A percentile compares a stretch with the other conserved stretches of the same genome.
Conservation (phyloP, 2,888 invertebrate genomes). For the Lepidonotus clava region DNA sequence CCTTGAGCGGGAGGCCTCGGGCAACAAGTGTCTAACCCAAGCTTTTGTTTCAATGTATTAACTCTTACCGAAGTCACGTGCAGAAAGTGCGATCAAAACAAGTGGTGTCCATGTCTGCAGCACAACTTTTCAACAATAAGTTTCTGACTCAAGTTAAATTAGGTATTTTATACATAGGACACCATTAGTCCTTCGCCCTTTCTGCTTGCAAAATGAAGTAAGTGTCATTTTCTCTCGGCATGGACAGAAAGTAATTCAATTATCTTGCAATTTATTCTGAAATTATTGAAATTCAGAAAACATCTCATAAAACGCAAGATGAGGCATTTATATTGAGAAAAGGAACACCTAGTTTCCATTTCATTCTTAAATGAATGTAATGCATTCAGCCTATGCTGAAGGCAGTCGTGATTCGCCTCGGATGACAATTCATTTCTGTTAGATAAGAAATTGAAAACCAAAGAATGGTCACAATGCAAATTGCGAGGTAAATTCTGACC, state of each 20-base stretch:
- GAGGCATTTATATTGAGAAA: background rate
- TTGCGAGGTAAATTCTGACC: background rate
- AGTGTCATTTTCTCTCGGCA: no score
- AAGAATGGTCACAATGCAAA: background rate
- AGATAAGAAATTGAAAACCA: background rate
- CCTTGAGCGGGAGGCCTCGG: no score
- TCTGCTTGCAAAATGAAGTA: no score
- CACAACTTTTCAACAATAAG: no score
- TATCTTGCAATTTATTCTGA: background rate
- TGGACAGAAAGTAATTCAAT: background rate
- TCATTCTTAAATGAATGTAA: constrained; percentile 4
- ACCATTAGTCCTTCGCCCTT: no score
- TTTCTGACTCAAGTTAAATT: no score
- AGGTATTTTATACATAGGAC: no score
- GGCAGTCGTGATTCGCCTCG: background rate
- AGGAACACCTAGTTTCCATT: background rate
- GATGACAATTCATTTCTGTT: background rate
- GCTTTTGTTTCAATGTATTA: no score
- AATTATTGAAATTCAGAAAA: background rate
- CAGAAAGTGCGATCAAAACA: no score
- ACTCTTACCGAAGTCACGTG: no score
- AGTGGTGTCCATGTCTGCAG: no score
- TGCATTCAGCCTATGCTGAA: background rate
- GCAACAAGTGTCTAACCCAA: no score
- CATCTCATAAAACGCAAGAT: background rate